Evolutionary conservation across 2,888 invertebrate genomes (phyloP), one percentile per base, ranked within the genome.

Genomic region (Hyposoter didymator): DNA sequence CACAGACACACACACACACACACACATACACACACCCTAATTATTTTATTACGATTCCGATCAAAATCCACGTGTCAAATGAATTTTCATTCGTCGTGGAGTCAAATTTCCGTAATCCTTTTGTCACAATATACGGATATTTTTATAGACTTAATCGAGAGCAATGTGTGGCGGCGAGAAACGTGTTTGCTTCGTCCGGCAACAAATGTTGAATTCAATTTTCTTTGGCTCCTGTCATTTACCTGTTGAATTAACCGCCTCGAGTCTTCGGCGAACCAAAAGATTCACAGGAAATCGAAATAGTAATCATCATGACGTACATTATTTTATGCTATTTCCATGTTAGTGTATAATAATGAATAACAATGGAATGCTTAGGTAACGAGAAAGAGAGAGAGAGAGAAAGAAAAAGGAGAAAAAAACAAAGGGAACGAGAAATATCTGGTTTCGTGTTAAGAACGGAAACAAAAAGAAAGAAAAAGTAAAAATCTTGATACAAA

Each of bases 291-390:
- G 39, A 52, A 28, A 49, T 39, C 19, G 43, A 45, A 76, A 76
- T 73, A 86, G 81, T 78, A 88, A 81, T 84, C 86, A 89, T 92
- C 91, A 92, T 91, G 91, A 91, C 90, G 90, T 91, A 91, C 87
- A 89, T 92, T 91, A 90, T 90, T 83, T 90, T 91, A 92, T 88
- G 92, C 92, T 92, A 92, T 92, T 91, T 91, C 91, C 91, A 90
- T 90, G 89, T 91, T 91, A 92, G 92, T 91, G 92, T 91, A 92
- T 91, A 91, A 90, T 88, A 89, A 87, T 88, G 86, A 79, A 69
- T n/a, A 78, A 84, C 52, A 70, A 76, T 78, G 70, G 82, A 86
- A 80, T 83, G 86, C 81, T 85, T 85, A 82, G 86, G 73, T 85
- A 82, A 84, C 79, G 86, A 87, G 82, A 84, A 84, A 72, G 70